Evolutionary conservation across 1,140 invertebrate genomes (phyloP), one percentile per base, ranked within the genome.

Genomic region (Drosophila arawakana): DNA sequence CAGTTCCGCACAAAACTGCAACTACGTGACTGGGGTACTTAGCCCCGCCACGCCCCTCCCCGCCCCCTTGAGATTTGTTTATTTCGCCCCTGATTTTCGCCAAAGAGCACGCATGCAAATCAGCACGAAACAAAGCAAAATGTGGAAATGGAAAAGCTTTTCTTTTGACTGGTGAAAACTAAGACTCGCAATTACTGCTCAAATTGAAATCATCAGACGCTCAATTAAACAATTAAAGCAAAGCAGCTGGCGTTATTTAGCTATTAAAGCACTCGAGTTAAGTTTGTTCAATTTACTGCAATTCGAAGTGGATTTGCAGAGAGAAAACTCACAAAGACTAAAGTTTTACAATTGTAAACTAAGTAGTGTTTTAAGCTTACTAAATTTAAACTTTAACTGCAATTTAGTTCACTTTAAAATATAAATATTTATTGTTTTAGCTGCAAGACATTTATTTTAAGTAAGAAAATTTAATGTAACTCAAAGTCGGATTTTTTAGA

Each of bases 21-120:
- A 25, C 15, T 61, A 74, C 72, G 66, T 74, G 72, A 74, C 72
- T 74, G 65, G 10, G 41, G 25, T 30, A 30, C 25, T 30, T 30
- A 6, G 25, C 25, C 25, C 25, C 25, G 2, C 4, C 25, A 25
- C 25, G 25, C 25, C 25, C 25, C 25, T 25, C 25, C 4, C 25
- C 25, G 0, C 25, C 25, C 25, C 25, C 25, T 30, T 44, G 35
- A 70, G 79, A 78, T 81, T 85, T 76, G 59, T 65, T 9, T 39
- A 18, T 57, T 55, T 41, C 35, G 34, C 50, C 35, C 50, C n/a
- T 41, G 62, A 74, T 71, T 82, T 82, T 65, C 60, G 44, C 75
- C 63, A 39, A 43, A 39, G 62, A 58, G 52, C 78, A 76, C 73
- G 83, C 82, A 88, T 88, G 82, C 82, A 85, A 85, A 85, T 88